Evolutionary conservation across 2,797 vertebrate species (phyloP).

Genomic region (Poeciliopsis gracilis): DNA sequence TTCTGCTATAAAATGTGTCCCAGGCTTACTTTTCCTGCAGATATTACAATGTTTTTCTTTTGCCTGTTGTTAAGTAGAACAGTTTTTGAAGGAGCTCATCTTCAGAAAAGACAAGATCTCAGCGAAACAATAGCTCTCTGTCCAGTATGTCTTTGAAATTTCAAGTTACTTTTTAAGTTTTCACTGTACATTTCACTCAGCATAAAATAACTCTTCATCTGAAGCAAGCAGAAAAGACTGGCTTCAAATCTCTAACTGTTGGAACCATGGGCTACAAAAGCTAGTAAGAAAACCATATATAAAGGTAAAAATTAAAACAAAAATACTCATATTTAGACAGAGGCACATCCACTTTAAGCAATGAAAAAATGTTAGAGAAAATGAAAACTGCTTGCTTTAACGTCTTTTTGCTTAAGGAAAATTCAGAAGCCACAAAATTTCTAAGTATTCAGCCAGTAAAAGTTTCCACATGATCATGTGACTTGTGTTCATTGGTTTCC

Average conservation of each 20-base stretch:
- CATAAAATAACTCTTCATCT: neutral
- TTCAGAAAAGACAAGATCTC: neutral
- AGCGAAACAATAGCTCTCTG: neutral
- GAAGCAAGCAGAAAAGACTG: neutral
- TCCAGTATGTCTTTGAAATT: neutral
- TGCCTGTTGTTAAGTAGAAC: neutral
- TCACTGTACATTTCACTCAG: neutral
- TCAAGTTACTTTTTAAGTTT: neutral
- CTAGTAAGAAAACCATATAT: neutral
- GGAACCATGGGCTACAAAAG: neutral
- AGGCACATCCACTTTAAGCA: neutral
- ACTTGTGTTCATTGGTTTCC: constrained; percentile 8
- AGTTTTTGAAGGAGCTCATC: neutral
- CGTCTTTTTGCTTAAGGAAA: neutral
- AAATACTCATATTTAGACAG: neutral
- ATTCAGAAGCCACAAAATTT: constrained; percentile 9
- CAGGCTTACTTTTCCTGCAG: neutral
- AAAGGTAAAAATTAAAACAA: neutral
- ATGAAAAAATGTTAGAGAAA: neutral
- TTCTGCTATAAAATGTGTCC: neutral
- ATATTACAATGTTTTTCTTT: neutral
- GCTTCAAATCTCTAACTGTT: neutral
- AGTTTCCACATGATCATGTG: constrained; percentile 18
- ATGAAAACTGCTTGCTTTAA: neutral
- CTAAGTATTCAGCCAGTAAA: neutral